Percentiles rank a stretch among this genome's conserved stretches.
Evolutionary conservation across 2,888 invertebrate species (phyloP).

Genomic region (Hirtodrosophila duncani): DNA sequence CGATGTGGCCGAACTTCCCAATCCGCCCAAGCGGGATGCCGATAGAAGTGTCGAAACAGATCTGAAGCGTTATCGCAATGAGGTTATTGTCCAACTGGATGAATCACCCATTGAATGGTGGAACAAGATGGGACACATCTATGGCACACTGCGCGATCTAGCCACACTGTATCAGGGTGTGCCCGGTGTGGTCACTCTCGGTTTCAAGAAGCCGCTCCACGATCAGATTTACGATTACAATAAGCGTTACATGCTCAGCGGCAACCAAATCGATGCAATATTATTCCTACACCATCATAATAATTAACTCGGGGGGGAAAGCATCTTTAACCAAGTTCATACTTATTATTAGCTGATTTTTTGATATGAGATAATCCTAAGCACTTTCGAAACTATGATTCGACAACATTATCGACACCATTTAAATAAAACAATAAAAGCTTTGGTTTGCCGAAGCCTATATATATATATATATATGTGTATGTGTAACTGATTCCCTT

Average conservation of each 20-base stretch:
- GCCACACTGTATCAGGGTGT: conserved; percentile 74
- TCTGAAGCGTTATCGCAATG: conserved; percentile 73
- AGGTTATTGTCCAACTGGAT: conserved; percentile 73
- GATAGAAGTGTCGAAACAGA: conserved; percentile 71
- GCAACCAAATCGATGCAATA: conserved; percentile 72
- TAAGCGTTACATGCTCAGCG: conserved; percentile 73
- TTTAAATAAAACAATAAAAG: no score
- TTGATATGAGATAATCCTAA: no score
- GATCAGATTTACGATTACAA: conserved; percentile 73
- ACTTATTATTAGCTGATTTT: no score
- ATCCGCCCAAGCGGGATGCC: conserved; percentile 36
- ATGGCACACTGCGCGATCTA: conserved; percentile 68
- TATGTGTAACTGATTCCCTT: neutral
- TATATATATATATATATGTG: neutral
- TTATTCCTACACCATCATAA: conserved; percentile 69
- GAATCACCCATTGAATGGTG: conserved; percentile 77
- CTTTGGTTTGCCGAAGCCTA: no score
- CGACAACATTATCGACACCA: no score
- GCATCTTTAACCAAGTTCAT: no score
- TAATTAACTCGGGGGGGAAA: conserved; percentile 36
- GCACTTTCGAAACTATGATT: no score
- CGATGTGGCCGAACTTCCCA: conserved; percentile 62
- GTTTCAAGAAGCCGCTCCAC: conserved; percentile 67
- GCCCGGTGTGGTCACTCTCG: conserved; percentile 75
- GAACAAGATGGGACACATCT: conserved; percentile 73